Conservation (phyloP, 2,888 invertebrate genomes). For the Oegoconia quadripuncta region DNA sequence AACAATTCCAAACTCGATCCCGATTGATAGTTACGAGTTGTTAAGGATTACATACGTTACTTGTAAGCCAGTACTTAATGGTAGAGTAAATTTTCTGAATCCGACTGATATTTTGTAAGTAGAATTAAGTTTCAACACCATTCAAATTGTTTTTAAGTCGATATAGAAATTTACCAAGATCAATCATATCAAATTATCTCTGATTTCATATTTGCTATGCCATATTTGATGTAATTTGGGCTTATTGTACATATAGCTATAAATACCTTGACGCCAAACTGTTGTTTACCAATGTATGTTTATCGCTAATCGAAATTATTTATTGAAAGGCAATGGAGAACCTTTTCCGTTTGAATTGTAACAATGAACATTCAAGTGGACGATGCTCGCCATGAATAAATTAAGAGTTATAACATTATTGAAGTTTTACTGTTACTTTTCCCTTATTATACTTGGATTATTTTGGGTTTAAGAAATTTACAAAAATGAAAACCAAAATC, state of each 20-base stretch:
- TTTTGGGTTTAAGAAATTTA: too few species aligned
- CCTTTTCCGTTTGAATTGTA: slow-evolving; percentile 73
- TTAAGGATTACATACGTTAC: slow-evolving; percentile 24
- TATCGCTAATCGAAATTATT: slow-evolving; percentile 47
- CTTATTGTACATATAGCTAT: slow-evolving; percentile 63
- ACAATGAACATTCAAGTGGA: slow-evolving; percentile 59
- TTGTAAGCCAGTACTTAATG: slow-evolving; percentile 61
- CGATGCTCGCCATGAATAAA: slow-evolving; percentile 66
- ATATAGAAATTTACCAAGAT: slow-evolving; percentile 16
- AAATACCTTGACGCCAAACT: slow-evolving; percentile 35
- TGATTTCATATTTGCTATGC: slow-evolving; percentile 27
- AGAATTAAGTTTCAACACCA: slow-evolving; percentile 33
- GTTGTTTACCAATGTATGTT: slow-evolving; percentile 43
- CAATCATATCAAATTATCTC: slow-evolving; percentile 4
- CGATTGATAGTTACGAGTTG: slow-evolving; percentile 37
- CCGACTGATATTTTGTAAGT: slow-evolving; percentile 76
- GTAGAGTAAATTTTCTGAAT: slow-evolving; percentile 50
- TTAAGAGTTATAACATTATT: slow-evolving; percentile 33
- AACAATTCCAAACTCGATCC: slow-evolving; percentile 50
- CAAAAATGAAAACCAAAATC: slow-evolving; percentile 35
- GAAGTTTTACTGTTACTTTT: slow-evolving; percentile 5
- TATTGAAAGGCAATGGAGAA: slow-evolving; percentile 63
- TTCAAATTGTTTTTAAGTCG: slow-evolving; percentile 6
- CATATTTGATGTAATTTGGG: slow-evolving; percentile 44
- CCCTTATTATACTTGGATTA: neutral